Conservation (phyloP, 2,888 invertebrate genomes). For the Eumacrocentrus americanus region DNA sequence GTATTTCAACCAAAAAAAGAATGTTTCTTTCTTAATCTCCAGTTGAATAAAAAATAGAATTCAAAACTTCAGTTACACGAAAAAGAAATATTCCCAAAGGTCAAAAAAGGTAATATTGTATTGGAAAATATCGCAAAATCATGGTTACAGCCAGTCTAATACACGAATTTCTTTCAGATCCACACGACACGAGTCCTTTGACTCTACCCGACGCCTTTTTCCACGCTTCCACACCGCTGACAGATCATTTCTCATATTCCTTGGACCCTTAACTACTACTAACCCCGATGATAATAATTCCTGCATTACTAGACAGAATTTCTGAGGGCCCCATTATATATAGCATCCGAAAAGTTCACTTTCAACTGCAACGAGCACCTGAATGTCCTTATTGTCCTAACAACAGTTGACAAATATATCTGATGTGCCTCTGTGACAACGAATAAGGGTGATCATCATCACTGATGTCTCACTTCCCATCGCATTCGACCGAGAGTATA, state of each 20-base stretch:
- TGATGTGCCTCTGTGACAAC: neutral
- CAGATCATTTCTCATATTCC: slow-evolving; percentile 64
- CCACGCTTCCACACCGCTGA: slow-evolving; percentile 45
- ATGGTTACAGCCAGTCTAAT: neutral
- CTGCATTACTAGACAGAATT: slow-evolving; percentile 57
- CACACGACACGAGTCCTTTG: slow-evolving; percentile 43
- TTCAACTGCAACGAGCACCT: slow-evolving; percentile 1
- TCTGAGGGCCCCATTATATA: slow-evolving; percentile 6
- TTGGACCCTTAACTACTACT: slow-evolving; percentile 41
- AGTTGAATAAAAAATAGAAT: neutral
- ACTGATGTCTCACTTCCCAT: slow-evolving; percentile 5
- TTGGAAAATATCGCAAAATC: slow-evolving; percentile 2
- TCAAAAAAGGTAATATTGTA: neutral
- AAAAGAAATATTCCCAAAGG: neutral
- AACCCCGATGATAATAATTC: slow-evolving; percentile 49
- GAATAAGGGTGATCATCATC: neutral
- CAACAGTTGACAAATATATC: slow-evolving; percentile 21
- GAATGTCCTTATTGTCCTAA: slow-evolving; percentile 18
- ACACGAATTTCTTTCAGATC: slow-evolving; percentile 36
- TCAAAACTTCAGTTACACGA: slow-evolving; percentile 1
- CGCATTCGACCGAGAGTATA: neutral
- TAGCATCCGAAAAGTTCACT: neutral
- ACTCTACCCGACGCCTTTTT: slow-evolving; percentile 43
- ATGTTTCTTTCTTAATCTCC: slow-evolving; percentile 31
- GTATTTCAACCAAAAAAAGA: too few relatives aligned